A percentile compares a stretch with the other conserved stretches of the same genome.
These are phyloP conservation scores for Burhinus oedicnemus DNA, from an alignment of 2,113 vertebrate species.

Conservation along the genomic window DNA sequence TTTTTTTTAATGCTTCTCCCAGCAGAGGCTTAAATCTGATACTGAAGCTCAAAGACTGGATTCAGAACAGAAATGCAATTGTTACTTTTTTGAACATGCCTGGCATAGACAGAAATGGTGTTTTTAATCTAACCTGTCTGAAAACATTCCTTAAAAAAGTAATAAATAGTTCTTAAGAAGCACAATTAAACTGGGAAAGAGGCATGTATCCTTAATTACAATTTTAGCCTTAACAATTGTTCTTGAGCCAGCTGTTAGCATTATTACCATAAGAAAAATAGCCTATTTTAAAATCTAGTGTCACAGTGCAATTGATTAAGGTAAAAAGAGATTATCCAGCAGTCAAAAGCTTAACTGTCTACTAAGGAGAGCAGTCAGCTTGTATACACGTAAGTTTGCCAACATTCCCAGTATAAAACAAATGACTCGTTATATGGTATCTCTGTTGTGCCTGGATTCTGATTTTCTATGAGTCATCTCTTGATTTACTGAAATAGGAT, in stretches of 20 bases:
- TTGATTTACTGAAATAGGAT: conserved; percentile 48
- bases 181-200: not conserved
- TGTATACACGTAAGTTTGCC: not conserved
- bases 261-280: not conserved
- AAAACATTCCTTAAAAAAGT: conserved; percentile 4
- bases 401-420: conserved; percentile 11
- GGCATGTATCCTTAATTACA: not conserved
- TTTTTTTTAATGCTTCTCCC: not conserved
- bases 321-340: conserved; percentile 3
- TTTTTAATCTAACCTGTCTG: not conserved
- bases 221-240: not conserved
- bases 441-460: conserved; percentile 47
- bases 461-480: conserved; percentile 34
- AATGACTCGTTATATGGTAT: conserved; percentile 11
- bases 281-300: not conserved
- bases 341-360: not conserved
- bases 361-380: conserved; percentile 18
- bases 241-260: not conserved
- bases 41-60: not conserved
- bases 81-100: not conserved
- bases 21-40: not conserved
- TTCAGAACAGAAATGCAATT: not conserved
- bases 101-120: not conserved
- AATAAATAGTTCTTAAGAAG: conserved; percentile 12
- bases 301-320: not conserved